Base-by-base conservation (phyloP, 2,797 vertebrate genomes). In the Gila robusta region DNA sequence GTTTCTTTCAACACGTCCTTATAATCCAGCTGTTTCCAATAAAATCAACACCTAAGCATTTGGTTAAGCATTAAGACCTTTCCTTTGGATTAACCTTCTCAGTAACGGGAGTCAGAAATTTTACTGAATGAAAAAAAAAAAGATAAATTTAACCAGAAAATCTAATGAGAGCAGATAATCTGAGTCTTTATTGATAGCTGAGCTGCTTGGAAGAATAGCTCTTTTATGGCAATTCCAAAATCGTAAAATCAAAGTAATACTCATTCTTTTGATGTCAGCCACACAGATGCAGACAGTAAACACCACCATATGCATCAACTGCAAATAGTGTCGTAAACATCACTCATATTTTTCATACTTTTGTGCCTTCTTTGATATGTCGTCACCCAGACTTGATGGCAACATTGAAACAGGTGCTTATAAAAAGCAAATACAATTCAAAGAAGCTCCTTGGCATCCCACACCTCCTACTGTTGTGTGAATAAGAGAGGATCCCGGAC, bases 281-380 rank as follows among this genome's bases (percentile, higher is more conserved):
- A 86, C 77, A 66, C 76, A 88, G 87, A 82, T 83, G 73, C 52
- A 62, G 80, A 74, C 83, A 28, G 62, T 85, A 90, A 88, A 88
- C 81, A 86, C 39, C 54, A 87, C 82, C 89, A 89, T 85, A 81
- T 89, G 91, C 56, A 77, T 87, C 81, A 64, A 64, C 76, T 72
- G 64, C 64, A 73, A 77, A 87, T 87, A 85, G 85, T 62, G 81
- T 86, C 79, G 78, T 87, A 87, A 91, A 91, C 80, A 89, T 85
- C 82, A 84, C 79, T 90, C 74, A 87, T 83, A 72, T 89, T 88
- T 89, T 88, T 83, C 37, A 90, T 81, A 89, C 88, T 91, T 89
- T 79, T 28, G 21, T 44, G 71, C 52, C 41, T 70, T 77, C 81
- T 91, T 90, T 91, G 87, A 89, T 90, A 87, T 73, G 76, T 49